These are phyloP conservation scores for Sander vitreus DNA, from an alignment of 2,113 vertebrate genomes.

Conservation along the genomic window DNA sequence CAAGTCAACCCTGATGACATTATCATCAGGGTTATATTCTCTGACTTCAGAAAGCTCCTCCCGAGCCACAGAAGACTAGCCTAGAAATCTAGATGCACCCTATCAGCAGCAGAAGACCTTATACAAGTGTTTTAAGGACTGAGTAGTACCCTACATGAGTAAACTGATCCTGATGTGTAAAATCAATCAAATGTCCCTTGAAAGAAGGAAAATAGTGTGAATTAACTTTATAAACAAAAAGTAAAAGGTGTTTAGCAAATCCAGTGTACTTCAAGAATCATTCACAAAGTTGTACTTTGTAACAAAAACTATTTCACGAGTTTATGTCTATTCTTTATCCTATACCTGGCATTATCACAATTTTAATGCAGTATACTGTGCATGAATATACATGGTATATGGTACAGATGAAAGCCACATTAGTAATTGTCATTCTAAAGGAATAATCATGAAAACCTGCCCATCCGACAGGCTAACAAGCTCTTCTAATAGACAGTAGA, in stretches of 20 bases:
- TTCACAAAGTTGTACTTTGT: not conserved
- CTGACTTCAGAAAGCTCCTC: not conserved
- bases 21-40: not conserved
- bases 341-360: not conserved
- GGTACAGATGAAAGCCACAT: not conserved
- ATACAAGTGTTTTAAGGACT: not conserved
- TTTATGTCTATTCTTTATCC: not conserved
- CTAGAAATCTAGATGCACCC: too few species aligned
- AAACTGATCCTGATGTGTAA: not conserved
- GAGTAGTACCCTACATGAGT: too few species aligned
- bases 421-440: not conserved
- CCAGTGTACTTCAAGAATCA: not conserved
- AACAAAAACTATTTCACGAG: not conserved
- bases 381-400: not conserved
- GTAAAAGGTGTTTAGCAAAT: too few species aligned
- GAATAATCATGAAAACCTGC: constrained; percentile 8
- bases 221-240: too few species aligned
- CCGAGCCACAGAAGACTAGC: not conserved
- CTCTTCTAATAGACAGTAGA: not conserved
- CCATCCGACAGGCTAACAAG: constrained; percentile 5
- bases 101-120: not conserved
- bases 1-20: not conserved
- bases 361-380: not conserved
- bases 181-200: not conserved
- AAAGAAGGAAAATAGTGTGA: not conserved